Conservation (phyloP, 2,113 vertebrate genomes). For the Cranoglanis bouderius region DNA sequence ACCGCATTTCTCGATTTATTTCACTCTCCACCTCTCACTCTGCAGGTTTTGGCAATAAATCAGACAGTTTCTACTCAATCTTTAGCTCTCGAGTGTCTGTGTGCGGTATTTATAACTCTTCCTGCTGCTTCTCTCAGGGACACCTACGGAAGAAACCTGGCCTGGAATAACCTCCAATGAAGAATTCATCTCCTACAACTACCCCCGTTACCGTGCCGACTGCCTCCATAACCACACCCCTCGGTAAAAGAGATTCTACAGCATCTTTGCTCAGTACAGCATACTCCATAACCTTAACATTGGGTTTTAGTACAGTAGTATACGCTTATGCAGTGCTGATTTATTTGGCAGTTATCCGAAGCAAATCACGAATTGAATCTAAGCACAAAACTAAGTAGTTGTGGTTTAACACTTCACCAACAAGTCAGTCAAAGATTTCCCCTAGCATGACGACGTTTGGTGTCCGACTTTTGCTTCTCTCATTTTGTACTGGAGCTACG, state of each 20-base stretch:
- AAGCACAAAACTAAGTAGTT: background rate
- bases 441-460: background rate
- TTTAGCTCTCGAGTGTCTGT: background rate
- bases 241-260: conserved; percentile 60
- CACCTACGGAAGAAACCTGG: conserved; percentile 76
- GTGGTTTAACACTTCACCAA: background rate
- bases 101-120: conserved; percentile 42
- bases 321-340: background rate
- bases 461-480: background rate
- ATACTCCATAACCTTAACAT: background rate
- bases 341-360: background rate
- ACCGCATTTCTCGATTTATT: background rate
- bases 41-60: conserved; percentile 22
- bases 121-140: conserved; percentile 62
- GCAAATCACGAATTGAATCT: background rate
- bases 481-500: background rate
- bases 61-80: background rate
- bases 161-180: conserved; percentile 74
- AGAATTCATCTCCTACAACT: conserved; percentile 75
- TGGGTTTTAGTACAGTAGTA: background rate
- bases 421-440: background rate
- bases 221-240: conserved; percentile 75
- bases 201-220: conserved; percentile 74
- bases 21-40: background rate
- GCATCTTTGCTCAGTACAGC: background rate